Base-by-base conservation (phyloP, 1,140 invertebrate species). In the Hirudo medicinalis region DNA sequence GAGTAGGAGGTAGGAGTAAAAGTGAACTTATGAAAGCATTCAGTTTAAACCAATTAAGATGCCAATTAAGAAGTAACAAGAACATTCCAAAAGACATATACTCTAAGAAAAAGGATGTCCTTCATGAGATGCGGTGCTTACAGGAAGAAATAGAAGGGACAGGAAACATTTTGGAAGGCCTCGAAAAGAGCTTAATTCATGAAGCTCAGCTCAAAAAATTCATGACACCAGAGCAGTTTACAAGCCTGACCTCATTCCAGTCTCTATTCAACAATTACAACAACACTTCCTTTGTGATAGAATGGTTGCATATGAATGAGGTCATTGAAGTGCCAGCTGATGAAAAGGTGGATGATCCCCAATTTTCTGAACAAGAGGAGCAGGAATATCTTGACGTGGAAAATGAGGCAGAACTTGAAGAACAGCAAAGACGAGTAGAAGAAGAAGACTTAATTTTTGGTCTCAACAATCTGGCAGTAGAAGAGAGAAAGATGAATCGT, bases 1-100 rank as follows among this genome's bases (percentile, higher is more conserved):
- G 90, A 36, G 84, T 91, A 73, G 90, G 90, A 2, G 85, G 86
- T 20, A 86, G 88, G 79, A 87, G 87, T 0, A 86, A 87, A 76
- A 87, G 83, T 76, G 82, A 86, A 78, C 55, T 55, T 13, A 43
- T 77, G 40, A 54, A 76, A 57, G 40, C 71, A 29, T 77, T 72
- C 71, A 68, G 70, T 32, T 25, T 77, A 15, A 54, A 67, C 13
- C 72, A 74, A 2, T 67, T 74, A 17, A 71, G 73, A 67, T 25
- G 22, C 27, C 71, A 49, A 5, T 19, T 71, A 20, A 19, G 67
- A 27, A 55, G 67, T 63, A 66, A 25, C 17, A 57, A 63, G 49
- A 54, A 1, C 20, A 49, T 75, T 29, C 67, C 69, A 43, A 27
- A 36, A 20, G 20, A 63, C 20, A 66, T 70, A n/a, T 72, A 69